A percentile compares a stretch with the other conserved stretches of the same genome.
Conservation (phyloP, 1,140 invertebrate genomes). For the Drosophila tani region DNA sequence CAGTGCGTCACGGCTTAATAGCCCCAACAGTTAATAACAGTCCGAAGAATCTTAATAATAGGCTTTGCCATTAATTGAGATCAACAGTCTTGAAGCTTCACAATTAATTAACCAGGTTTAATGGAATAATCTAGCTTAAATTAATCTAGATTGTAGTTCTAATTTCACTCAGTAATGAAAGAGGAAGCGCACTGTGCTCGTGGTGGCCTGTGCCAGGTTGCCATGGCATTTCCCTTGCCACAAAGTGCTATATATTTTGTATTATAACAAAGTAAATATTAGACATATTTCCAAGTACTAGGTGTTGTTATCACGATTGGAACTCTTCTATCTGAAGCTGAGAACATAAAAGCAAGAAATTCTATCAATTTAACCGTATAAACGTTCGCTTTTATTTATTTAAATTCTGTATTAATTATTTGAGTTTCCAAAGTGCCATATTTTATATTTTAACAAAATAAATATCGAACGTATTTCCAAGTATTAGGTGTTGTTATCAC, state of each 20-base stretch:
- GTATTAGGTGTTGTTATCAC: background rate
- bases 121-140: background rate
- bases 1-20: slow-evolving; percentile 12
- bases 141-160: background rate
- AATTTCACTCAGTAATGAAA: background rate
- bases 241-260: background rate
- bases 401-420: background rate
- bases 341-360: background rate
- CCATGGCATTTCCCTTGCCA: slow-evolving; percentile 1
- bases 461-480: background rate
- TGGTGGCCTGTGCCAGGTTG: background rate
- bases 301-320: background rate
- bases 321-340: background rate
- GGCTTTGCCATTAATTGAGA: slow-evolving; percentile 5
- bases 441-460: slow-evolving; percentile 1
- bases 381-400: too few species aligned
- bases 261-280: slow-evolving; percentile 4
- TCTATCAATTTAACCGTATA: background rate
- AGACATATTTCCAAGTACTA: background rate
- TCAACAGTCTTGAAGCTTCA: background rate
- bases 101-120: slow-evolving; percentile 2
- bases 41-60: slow-evolving; percentile 2
- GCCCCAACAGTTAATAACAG: background rate
- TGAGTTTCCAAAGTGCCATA: background rate
- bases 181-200: slow-evolving; percentile 1